These are phyloP conservation scores for Euura saliciscinereae DNA, from an alignment of 1,140 invertebrate genomes.

Conservation along the genomic window DNA sequence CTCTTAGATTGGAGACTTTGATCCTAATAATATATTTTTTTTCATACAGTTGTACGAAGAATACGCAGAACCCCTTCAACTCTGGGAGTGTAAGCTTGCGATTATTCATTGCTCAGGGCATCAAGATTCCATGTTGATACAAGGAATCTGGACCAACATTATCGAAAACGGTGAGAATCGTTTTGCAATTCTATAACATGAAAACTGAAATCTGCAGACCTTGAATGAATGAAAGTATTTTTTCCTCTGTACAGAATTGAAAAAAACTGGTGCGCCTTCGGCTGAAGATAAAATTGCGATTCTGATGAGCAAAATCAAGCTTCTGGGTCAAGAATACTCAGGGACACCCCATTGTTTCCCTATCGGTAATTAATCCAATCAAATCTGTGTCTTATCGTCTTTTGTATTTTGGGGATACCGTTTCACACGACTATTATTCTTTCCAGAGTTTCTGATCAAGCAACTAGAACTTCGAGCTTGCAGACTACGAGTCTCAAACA, in stretches of 20 bases:
- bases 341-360: conserved; percentile 78
- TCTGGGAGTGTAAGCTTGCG: conserved; percentile 86
- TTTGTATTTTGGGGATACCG: conserved; percentile 2
- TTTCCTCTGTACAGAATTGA: conserved; percentile 44
- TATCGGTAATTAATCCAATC: conserved; percentile 51
- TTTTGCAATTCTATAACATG: conserved; percentile 33
- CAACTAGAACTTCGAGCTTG: conserved; percentile 78
- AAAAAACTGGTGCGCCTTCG: conserved; percentile 40
- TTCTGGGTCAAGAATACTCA: conserved; percentile 74
- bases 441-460: conserved; percentile 73
- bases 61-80: conserved; percentile 79
- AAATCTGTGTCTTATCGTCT: neutral
- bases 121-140: conserved; percentile 76
- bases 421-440: conserved; percentile 24
- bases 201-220: conserved; percentile 8
- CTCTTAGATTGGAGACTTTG: too few relatives aligned
- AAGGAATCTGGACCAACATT: conserved; percentile 82
- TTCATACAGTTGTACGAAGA: conserved; percentile 77
- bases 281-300: conserved; percentile 70
- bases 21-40: conserved; percentile 21
- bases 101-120: conserved; percentile 86
- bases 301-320: conserved; percentile 75
- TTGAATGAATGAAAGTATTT: conserved; percentile 8
- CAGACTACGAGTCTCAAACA: conserved; percentile 69
- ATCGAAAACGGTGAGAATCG: conserved; percentile 60